Conservation (phyloP, 2,888 invertebrate genomes). For the Ornithoptera alexandrae region DNA sequence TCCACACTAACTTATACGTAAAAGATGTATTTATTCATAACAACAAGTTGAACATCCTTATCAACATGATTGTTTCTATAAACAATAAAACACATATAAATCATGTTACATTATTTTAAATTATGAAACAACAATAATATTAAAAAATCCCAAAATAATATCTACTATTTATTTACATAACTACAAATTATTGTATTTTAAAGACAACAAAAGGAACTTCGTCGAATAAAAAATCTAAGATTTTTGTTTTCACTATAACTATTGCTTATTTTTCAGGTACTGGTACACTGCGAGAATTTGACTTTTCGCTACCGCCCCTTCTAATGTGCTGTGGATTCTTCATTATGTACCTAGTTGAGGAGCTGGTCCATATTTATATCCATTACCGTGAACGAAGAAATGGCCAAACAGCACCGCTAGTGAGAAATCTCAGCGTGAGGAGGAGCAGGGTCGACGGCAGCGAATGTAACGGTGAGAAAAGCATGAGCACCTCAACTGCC, state of each 20-base stretch:
- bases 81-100: no score
- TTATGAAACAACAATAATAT: no score
- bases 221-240: not conserved
- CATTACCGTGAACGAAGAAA: conserved; percentile 70
- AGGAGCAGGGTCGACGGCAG: conserved; percentile 49
- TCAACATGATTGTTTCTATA: no score
- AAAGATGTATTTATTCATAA: no score
- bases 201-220: conserved; percentile 15
- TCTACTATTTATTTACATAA: no score
- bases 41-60: no score
- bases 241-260: not conserved
- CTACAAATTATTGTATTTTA: no score
- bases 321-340: conserved; percentile 89
- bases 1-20: no score
- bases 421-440: conserved; percentile 69
- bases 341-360: conserved; percentile 89
- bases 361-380: conserved; percentile 86
- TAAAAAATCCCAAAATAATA: no score
- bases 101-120: no score
- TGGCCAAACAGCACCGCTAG: conserved; percentile 54
- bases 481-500: conserved; percentile 67
- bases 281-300: conserved; percentile 69
- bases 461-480: conserved; percentile 46
- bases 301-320: conserved; percentile 84
- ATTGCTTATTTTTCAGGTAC: conserved; percentile 44